These are phyloP conservation scores for Piprites chloris DNA, from an alignment of 2,113 vertebrate genomes.

Conservation along the genomic window DNA sequence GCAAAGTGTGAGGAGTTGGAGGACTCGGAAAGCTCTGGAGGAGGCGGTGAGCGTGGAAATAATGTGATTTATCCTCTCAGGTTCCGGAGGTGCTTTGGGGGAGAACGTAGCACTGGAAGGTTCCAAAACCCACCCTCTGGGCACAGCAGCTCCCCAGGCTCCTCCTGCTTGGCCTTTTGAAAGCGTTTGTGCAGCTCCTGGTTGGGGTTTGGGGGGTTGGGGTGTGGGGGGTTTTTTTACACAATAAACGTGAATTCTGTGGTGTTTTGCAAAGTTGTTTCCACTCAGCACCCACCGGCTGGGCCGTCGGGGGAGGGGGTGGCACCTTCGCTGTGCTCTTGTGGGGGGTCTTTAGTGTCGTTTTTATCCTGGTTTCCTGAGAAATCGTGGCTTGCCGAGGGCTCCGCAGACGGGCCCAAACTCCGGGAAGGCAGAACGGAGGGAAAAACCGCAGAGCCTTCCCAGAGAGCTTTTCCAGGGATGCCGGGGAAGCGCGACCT, in stretches of 20 bases:
- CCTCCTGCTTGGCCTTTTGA: not conserved
- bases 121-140: not conserved
- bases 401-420: not conserved
- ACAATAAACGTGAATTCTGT: not conserved
- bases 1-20: not conserved
- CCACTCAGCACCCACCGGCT: not conserved
- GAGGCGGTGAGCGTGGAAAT: accelerated
- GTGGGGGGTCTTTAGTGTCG: too few relatives aligned
- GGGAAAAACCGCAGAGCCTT: not conserved
- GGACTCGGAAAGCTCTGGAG: not conserved
- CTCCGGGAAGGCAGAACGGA: not conserved
- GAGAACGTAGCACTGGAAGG: not conserved
- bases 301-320: not conserved
- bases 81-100: not conserved
- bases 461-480: not conserved
- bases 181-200: not conserved
- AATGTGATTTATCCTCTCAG: not conserved
- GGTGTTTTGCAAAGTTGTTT: not conserved
- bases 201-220: too few relatives aligned
- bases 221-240: too few relatives aligned
- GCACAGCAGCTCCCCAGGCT: not conserved
- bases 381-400: not conserved
- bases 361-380: accelerated
- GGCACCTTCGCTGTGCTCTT: accelerated
- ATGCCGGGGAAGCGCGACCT: not conserved